A percentile compares a stretch with the other conserved stretches of the same genome.
Conservation (phyloP, 2,797 vertebrate genomes). For the Ispidina picta region DNA sequence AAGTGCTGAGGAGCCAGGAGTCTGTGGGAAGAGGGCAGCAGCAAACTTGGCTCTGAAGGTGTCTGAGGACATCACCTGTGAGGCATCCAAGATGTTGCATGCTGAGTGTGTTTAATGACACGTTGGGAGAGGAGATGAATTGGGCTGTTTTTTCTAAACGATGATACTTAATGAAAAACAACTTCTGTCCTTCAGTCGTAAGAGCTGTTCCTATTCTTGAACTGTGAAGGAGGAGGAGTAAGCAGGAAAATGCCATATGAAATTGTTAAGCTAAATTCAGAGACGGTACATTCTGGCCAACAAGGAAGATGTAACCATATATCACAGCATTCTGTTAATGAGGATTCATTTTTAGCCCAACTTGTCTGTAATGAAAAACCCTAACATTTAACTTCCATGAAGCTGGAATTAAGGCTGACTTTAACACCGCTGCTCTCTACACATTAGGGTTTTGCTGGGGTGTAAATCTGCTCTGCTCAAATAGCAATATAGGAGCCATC, state of each 20-base stretch:
- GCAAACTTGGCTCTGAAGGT: neutral
- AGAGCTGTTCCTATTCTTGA: conserved; percentile 60
- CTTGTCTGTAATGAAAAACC: conserved; percentile 21
- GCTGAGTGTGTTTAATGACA: neutral
- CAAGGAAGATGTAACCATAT: neutral
- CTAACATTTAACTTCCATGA: conserved; percentile 20
- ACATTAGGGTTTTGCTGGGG: neutral
- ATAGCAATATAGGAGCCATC: neutral
- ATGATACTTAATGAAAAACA: conserved; percentile 47
- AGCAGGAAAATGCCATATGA: conserved; percentile 15
- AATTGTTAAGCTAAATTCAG: conserved; percentile 43
- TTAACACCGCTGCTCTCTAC: neutral
- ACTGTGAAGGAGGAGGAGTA: conserved; percentile 49
- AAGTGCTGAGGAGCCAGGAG: neutral
- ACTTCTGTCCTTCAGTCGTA: conserved; percentile 44
- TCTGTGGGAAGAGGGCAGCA: neutral
- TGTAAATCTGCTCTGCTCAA: conserved; percentile 32
- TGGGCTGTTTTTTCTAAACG: neutral
- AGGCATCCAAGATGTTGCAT: neutral
- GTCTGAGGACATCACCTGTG: neutral
- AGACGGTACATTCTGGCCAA: conserved; percentile 6
- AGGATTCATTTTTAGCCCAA: conserved; percentile 55
- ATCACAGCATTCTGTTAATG: conserved; percentile 23
- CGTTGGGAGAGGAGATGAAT: neutral
- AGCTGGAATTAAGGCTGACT: conserved; percentile 35